These are phyloP conservation scores for Protosalanx chinensis DNA, from an alignment of 2,797 vertebrate genomes.

Conservation along the genomic window DNA sequence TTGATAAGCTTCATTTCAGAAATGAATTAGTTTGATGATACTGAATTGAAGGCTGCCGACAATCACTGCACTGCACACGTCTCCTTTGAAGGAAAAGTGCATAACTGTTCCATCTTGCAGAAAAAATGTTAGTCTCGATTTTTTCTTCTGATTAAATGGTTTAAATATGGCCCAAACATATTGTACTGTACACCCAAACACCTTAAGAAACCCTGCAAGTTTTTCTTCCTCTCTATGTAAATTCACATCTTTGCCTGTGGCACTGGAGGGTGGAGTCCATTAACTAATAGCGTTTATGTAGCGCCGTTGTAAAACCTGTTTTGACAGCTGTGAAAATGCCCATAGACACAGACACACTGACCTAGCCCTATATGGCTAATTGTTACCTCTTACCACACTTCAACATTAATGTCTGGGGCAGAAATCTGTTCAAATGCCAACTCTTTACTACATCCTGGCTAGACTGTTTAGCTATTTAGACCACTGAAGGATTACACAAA, in stretches of 20 bases:
- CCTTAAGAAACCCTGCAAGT: neutral
- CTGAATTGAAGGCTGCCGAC: slow-evolving; percentile 25
- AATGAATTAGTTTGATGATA: slow-evolving; percentile 44
- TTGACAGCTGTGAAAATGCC: neutral
- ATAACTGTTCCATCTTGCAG: neutral
- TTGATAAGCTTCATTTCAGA: slow-evolving; percentile 51
- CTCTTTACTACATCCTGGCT: neutral
- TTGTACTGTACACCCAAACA: neutral
- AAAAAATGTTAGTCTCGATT: neutral
- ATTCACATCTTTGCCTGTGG: neutral
- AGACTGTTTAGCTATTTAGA: neutral
- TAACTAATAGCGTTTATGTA: neutral
- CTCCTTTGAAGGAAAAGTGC: neutral
- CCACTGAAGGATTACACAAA: neutral
- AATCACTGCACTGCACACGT: slow-evolving; percentile 25
- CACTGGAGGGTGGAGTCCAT: neutral
- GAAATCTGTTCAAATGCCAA: neutral
- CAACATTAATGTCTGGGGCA: neutral
- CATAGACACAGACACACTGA: neutral
- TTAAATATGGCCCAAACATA: neutral
- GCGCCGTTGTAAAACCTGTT: neutral
- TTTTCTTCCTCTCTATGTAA: neutral
- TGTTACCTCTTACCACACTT: neutral
- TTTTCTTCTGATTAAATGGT: neutral
- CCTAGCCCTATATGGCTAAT: neutral